Evolutionary conservation across 2,797 vertebrate genomes (phyloP).

Genomic region (Melanotaenia maccullochi): DNA sequence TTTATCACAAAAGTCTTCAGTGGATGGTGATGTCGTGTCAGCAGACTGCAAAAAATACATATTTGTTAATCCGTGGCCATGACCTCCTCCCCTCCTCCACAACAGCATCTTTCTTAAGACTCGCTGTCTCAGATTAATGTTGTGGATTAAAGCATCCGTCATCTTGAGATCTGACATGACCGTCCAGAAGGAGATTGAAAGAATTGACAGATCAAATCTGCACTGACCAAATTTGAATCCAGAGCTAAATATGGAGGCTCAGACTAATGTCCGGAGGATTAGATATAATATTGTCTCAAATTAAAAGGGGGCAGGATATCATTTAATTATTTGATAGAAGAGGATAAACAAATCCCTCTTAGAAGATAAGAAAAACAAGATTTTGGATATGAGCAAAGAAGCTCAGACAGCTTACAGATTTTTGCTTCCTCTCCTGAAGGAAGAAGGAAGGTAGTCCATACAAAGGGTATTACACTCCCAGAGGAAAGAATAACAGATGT

Average conservation of each 20-base stretch:
- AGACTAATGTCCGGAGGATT: conserved; percentile 85
- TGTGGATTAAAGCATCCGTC: conserved; percentile 77
- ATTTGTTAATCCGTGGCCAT: conserved; percentile 55
- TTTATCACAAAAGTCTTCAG: background rate
- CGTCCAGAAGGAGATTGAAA: conserved; percentile 81
- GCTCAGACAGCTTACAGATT: background rate
- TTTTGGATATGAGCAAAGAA: conserved; percentile 37
- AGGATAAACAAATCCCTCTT: conserved; percentile 66
- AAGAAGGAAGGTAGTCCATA: too few relatives aligned
- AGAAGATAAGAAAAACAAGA: conserved; percentile 52
- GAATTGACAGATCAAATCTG: conserved; percentile 82
- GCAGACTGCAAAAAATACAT: conserved; percentile 69
- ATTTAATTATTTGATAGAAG: conserved; percentile 71
- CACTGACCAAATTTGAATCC: conserved; percentile 83
- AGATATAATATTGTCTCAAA: conserved; percentile 85
- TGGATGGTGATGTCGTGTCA: conserved; percentile 6
- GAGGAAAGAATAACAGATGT: too few relatives aligned
- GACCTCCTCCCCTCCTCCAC: conserved; percentile 27
- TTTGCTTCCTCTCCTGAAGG: background rate
- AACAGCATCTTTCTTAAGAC: conserved; percentile 66
- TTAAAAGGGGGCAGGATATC: conserved; percentile 81
- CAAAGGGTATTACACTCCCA: too few relatives aligned
- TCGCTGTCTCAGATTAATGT: conserved; percentile 76
- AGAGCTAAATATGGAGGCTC: conserved; percentile 82
- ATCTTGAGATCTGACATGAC: conserved; percentile 76